phyloP scores from a whole-genome alignment of 2,113 vertebrate genomes.

The Origma solitaria region DNA sequence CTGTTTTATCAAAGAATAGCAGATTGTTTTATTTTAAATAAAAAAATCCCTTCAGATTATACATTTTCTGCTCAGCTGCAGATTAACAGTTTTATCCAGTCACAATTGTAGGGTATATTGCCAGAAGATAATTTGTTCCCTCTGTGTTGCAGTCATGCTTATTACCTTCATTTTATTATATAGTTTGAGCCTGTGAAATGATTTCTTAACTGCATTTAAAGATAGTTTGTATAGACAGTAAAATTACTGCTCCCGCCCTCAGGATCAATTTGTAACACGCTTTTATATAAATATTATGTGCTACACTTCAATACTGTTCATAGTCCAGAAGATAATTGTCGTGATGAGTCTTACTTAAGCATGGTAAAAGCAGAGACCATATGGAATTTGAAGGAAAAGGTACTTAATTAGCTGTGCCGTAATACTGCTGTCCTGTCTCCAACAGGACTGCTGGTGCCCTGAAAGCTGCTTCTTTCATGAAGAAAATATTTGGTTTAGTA shows the following conservation, averaged over 20 bases:
- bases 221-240: conserved; percentile 42
- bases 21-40: background rate
- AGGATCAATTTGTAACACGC: conserved; percentile 41
- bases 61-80: conserved; percentile 34
- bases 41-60: conserved; percentile 33
- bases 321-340: conserved; percentile 14
- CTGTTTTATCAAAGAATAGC: background rate
- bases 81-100: conserved; percentile 29
- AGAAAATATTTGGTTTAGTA: background rate
- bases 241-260: conserved; percentile 42
- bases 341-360: conserved; percentile 34
- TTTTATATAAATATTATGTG: conserved; percentile 48
- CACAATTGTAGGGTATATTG: conserved; percentile 11
- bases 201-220: conserved; percentile 52
- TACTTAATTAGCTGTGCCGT: conserved; percentile 9
- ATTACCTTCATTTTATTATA: conserved; percentile 58
- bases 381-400: conserved; percentile 5
- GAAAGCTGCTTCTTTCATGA: background rate
- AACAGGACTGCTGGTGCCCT: background rate
- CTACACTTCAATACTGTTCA: conserved; percentile 14
- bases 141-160: conserved; percentile 49
- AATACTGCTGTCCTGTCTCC: background rate
- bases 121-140: conserved; percentile 57
- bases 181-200: conserved; percentile 33
- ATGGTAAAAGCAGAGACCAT: background rate